Base-by-base conservation (phyloP, 2,888 invertebrate species). In the Gandaritis pyraliata region DNA sequence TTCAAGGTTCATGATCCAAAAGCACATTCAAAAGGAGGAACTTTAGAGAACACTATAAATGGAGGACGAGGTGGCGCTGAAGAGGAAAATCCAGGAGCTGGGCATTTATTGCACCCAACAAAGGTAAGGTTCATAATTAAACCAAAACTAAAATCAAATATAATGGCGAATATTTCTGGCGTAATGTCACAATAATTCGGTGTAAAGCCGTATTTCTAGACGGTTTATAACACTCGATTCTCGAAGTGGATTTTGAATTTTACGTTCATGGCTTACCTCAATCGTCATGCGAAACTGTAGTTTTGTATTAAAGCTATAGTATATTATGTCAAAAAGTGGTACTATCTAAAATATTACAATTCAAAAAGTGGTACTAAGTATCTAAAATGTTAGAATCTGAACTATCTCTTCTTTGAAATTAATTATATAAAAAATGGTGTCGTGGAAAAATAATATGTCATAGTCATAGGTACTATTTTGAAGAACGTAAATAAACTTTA, bases 1-100 rank as follows among this genome's bases (percentile, higher is more conserved):
- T 98, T 97, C 94, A 98, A 98, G 94, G 97, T 97, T 72, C 97
- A 97, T 93, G 97, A 98, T 93, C 97, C 97, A 53, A 97, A 97
- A 93, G 97, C 96, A 86, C 97, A 97, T 93, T 97, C 97, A 81
- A 98, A 97, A 93, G 97, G 97, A 60, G 97, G 97, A 49, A 97
- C 97, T 23, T 93, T 97, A 78, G 97, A 98, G 89, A 97, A 97
- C 85, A 97, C 97, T 61, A 96, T 98, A 70, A 97, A 97, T 82
- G 97, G 97, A 36, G 94, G 95, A 67, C 90, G 96, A 78, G 93
- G 95, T 77, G 93, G 94, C 71, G 89, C 94, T 68, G 93, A 94
- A 65, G 94, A 94, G 75, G 93, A 94, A 62, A 95, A 94, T 73
- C 93, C 94, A 64, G 94, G 94, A 66, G 94, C 94, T 12, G 94